A percentile compares a stretch with the other conserved stretches of the same genome.
Evolutionary conservation across 2,113 vertebrate species (phyloP).

Genomic region (Thomomys bottae): DNA sequence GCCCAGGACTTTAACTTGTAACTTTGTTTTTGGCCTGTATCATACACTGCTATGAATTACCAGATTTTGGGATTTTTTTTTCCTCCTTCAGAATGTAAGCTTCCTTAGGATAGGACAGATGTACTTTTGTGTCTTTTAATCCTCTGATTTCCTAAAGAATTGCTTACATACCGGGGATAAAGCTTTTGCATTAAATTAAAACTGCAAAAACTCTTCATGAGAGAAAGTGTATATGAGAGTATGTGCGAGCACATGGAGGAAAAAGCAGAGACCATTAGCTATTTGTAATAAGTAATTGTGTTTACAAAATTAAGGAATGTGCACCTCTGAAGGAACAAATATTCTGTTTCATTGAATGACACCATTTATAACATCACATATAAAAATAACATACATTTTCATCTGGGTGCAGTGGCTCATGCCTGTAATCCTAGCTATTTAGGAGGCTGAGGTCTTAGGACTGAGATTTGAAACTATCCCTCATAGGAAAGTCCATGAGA

Average conservation of each 20-base stretch:
- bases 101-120: neutral
- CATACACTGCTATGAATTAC: neutral
- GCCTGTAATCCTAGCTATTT: no score
- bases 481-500: no score
- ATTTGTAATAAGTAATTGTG: constrained; percentile 2
- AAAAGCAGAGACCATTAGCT: neutral
- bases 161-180: neutral
- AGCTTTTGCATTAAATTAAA: neutral
- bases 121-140: neutral
- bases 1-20: neutral
- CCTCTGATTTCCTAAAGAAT: neutral
- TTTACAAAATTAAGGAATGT: neutral
- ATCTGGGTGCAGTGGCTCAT: no score
- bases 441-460: no score
- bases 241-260: neutral
- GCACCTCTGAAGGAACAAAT: neutral
- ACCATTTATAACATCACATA: constrained; percentile 21
- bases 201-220: neutral
- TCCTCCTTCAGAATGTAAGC: neutral
- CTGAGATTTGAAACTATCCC: no score
- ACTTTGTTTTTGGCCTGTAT: neutral
- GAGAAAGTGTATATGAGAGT: neutral
- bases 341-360: neutral
- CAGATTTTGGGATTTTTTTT: neutral
- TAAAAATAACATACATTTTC: constrained; percentile 7